phyloP scores from a whole-genome alignment of 53 echinoderm and acorn worm species.

The Arbacia lixula region DNA sequence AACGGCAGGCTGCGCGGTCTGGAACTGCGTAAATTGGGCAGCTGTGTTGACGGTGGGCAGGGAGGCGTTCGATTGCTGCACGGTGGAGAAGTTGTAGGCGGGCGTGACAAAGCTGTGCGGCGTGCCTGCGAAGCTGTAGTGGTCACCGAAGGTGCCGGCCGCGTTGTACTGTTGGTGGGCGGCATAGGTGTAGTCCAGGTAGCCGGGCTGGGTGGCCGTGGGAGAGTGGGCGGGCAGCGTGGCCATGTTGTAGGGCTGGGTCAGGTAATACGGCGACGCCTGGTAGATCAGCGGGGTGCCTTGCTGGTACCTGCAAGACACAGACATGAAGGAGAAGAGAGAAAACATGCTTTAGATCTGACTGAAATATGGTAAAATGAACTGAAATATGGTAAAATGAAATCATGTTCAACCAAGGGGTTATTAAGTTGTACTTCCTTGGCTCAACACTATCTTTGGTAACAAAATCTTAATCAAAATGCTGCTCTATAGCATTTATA shows the following conservation, averaged over 20 bases:
- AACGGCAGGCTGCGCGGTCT: conserved; percentile 36
- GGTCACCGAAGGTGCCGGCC: conserved; percentile 47
- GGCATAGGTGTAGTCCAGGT: conserved; percentile 31
- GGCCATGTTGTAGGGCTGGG: conserved; percentile 55
- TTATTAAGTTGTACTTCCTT: no score
- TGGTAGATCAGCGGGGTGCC: conserved; percentile 55
- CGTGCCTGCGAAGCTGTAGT: conserved; percentile 52
- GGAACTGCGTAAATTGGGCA: conserved; percentile 28
- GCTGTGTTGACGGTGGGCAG: conserved; percentile 36
- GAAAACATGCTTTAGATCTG: no score
- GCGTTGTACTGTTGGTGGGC: conserved; percentile 31
- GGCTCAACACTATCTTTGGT: no score
- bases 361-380: no score
- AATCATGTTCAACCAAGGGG: no score
- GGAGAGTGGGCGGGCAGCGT: conserved; percentile 55
- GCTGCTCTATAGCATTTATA: no score
- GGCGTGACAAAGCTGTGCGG: conserved; percentile 49
- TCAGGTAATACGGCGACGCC: conserved; percentile 43
- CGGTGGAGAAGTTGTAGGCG: conserved; percentile 43
- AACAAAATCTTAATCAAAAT: no score
- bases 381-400: no score
- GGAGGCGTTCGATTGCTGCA: conserved; percentile 23
- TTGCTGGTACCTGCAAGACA: conserved; percentile 49
- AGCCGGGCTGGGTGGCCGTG: conserved; percentile 43
- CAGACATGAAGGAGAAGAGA: not conserved